These are phyloP conservation scores for Papilio protenor DNA, from an alignment of 2,888 invertebrate genomes.

Conservation along the genomic window DNA sequence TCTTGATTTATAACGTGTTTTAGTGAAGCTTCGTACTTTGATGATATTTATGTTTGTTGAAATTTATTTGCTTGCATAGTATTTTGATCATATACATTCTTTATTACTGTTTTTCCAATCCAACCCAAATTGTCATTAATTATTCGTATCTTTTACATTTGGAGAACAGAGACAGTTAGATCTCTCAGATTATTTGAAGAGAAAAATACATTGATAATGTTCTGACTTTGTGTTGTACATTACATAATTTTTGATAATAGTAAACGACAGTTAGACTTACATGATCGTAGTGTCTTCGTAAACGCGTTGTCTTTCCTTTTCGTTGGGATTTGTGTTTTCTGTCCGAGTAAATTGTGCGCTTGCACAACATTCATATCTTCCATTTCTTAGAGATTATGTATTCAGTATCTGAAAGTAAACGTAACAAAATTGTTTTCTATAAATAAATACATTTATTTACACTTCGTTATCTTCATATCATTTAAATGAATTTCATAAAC, in stretches of 20 bases:
- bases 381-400: conserved; percentile 53
- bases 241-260: not conserved
- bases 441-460: not conserved
- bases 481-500: not conserved
- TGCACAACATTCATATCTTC: conserved; percentile 69
- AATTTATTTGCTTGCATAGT: not conserved
- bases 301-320: conserved; percentile 65
- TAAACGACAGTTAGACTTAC: conserved; percentile 61
- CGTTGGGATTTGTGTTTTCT: conserved; percentile 58
- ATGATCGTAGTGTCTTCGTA: conserved; percentile 70
- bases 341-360: conserved; percentile 74
- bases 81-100: not conserved
- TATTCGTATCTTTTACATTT: not conserved
- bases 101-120: not conserved
- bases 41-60: not conserved
- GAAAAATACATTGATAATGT: too few relatives aligned
- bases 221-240: too few relatives aligned
- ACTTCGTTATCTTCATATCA: not conserved
- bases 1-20: conserved; percentile 11
- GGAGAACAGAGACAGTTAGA: not conserved
- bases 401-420: not conserved
- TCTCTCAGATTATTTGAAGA: too few relatives aligned
- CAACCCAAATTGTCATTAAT: not conserved
- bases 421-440: not conserved
- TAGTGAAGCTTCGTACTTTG: conserved; percentile 5